These are phyloP conservation scores for Caenorhabditis plicata DNA, from an alignment of 2,888 invertebrate species.

Conservation along the genomic window DNA sequence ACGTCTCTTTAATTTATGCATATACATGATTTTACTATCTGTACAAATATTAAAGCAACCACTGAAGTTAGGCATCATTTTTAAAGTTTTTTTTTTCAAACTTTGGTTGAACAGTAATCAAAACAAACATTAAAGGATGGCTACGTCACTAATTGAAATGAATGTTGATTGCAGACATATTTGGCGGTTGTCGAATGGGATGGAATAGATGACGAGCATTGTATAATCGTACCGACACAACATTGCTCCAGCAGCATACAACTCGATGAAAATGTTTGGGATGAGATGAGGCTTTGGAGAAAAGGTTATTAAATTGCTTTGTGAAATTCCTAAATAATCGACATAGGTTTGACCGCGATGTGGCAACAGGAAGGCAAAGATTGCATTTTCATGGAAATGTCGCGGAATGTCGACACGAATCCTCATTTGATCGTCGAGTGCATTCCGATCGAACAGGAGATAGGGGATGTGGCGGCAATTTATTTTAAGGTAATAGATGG, in stretches of 20 bases:
- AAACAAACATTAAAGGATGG: too few species aligned
- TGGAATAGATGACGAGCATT: constrained; percentile 83
- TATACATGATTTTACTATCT: too few species aligned
- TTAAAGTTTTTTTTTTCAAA: too few species aligned
- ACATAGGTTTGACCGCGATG: constrained; percentile 75
- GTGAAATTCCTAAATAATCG: not conserved
- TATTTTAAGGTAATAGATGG: constrained; percentile 86
- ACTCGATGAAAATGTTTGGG: constrained; percentile 91
- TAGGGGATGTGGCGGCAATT: constrained; percentile 86
- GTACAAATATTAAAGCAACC: too few species aligned
- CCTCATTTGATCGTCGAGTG: constrained; percentile 84
- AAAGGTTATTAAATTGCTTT: constrained; percentile 67
- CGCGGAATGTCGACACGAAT: constrained; percentile 74
- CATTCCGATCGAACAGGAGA: constrained; percentile 81
- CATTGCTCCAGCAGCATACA: constrained; percentile 78
- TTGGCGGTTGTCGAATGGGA: constrained; percentile 79
- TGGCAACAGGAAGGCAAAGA: constrained; percentile 76
- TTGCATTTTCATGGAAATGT: constrained; percentile 87
- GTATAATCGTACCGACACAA: constrained; percentile 80
- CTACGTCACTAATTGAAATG: too few species aligned
- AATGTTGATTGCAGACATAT: constrained; percentile 76
- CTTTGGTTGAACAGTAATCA: too few species aligned
- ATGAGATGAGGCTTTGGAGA: constrained; percentile 80
- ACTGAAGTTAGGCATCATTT: too few species aligned
- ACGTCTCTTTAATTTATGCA: too few species aligned